Base-by-base conservation (phyloP, 2,797 vertebrate genomes). In the Toxotes lorentzi region DNA sequence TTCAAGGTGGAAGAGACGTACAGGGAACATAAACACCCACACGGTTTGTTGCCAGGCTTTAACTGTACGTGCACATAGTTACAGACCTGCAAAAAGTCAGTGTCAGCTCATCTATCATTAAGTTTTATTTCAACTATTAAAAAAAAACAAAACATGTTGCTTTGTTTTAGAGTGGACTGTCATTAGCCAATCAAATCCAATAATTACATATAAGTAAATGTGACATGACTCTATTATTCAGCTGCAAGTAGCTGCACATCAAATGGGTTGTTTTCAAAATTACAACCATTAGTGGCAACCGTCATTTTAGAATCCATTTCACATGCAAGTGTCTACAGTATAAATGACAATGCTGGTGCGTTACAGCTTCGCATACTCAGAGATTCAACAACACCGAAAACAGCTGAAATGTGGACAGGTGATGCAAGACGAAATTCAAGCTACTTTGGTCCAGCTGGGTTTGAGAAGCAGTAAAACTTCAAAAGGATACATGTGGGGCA, bases 391-490 rank as follows among this genome's bases (percentile, higher is more conserved):
- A 32, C 43, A 34, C 14, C 7, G 11, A 34, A 2, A 24, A 11
- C 53, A 27, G 40, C 10, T 53, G 19, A 51, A 57, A 50, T 27
- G 45, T 35, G 7, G 38, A 16, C 35, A 11, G 23, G 30, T 4
- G 30, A n/a, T 21, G 30, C 21, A 34, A 24, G 32, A 0, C 11
- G n/a, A 70, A 21, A 24, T 54, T 47, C 14, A n/a, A 68, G 47
- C 16, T 19, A 32, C 6, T 27, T 43, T 1, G 8, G 24, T 11
- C 24, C 56, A 17, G 34, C 10, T 83, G 16, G 7, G 41, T 14
- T 56, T 50, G 16, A 76, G 21, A 38, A 53, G 27, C 62, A 69
- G 35, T 12, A 34, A 17, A 38, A 64, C 16, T 19, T 67, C 32
- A 10, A 13, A 24, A 23, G 11, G 7, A 53, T 5, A n/a, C 4